Evolutionary conservation across 2,113 vertebrate species (phyloP).

Genomic region (Thymallus thymallus): DNA sequence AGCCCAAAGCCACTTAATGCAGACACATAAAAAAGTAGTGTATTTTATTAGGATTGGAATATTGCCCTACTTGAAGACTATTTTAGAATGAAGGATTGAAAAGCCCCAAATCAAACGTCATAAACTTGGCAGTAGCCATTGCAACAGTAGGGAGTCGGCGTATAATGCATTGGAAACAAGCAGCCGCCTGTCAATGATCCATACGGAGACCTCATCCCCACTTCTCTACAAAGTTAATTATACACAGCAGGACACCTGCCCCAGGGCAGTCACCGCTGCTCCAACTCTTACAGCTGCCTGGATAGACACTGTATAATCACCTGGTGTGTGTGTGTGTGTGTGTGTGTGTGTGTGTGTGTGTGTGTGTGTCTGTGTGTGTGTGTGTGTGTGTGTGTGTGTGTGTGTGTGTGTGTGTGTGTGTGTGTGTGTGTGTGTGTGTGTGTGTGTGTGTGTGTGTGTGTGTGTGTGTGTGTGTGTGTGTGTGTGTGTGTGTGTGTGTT

Average conservation of each 20-base stretch:
- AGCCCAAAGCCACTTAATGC: too few species aligned
- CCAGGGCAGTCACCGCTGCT: neutral
- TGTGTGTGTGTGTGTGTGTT: neutral
- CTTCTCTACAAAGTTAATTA: neutral
- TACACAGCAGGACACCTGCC: constrained; percentile 1
- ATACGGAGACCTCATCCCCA: neutral
- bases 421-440: constrained; percentile 28
- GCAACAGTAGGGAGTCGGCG: neutral
- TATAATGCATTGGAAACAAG: constrained; percentile 34
- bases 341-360: constrained; percentile 23
- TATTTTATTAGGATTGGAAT: too few species aligned
- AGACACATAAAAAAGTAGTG: too few species aligned
- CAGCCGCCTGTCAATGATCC: neutral
- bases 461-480: neutral
- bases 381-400: neutral
- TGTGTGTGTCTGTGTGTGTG: constrained; percentile 1
- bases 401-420: neutral
- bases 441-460: constrained; percentile 17
- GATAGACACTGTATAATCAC: constrained; percentile 13
- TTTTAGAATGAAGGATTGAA: neutral
- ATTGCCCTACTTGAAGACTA: too few species aligned
- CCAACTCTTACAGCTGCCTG: constrained; percentile 6
- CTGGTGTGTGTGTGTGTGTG: neutral
- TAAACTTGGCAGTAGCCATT: neutral
- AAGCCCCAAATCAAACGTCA: neutral